Evolutionary conservation across 2,113 vertebrate species (phyloP).

Genomic region (Rhea americana): DNA sequence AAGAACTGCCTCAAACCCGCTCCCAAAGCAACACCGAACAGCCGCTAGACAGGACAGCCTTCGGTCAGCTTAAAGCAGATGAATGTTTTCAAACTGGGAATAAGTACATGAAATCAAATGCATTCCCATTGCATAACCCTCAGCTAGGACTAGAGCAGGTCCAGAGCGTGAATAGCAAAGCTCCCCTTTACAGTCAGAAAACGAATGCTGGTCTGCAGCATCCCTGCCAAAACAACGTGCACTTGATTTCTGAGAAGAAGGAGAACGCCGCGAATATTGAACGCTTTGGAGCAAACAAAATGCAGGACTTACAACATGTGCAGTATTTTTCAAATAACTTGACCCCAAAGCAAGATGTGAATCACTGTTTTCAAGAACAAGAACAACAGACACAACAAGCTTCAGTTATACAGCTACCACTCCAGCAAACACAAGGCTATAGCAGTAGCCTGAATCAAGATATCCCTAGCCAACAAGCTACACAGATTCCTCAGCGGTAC

Average conservation of each 20-base stretch:
- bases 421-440: slow-evolving; percentile 71
- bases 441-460: slow-evolving; percentile 57
- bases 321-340: slow-evolving; percentile 79
- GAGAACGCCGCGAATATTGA: slow-evolving; percentile 26
- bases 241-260: slow-evolving; percentile 70
- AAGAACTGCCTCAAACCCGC: slow-evolving; percentile 60
- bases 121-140: slow-evolving; percentile 66
- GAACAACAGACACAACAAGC: slow-evolving; percentile 65
- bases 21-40: slow-evolving; percentile 45
- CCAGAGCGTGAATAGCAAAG: slow-evolving; percentile 62
- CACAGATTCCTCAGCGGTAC: slow-evolving; percentile 69
- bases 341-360: slow-evolving; percentile 77
- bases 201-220: slow-evolving; percentile 47
- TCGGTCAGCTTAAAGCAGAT: slow-evolving; percentile 70
- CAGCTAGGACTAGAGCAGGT: slow-evolving; percentile 74
- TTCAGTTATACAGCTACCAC: slow-evolving; percentile 37
- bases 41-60: slow-evolving; percentile 34
- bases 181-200: slow-evolving; percentile 66
- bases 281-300: slow-evolving; percentile 59
- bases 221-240: slow-evolving; percentile 67
- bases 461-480: slow-evolving; percentile 22
- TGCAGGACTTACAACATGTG: slow-evolving; percentile 68
- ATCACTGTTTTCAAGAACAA: slow-evolving; percentile 75
- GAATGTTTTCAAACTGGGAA: slow-evolving; percentile 68
- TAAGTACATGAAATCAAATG: slow-evolving; percentile 76